Evolutionary conservation across 2,797 vertebrate species (phyloP).

Genomic region (Glossophaga mutica): DNA sequence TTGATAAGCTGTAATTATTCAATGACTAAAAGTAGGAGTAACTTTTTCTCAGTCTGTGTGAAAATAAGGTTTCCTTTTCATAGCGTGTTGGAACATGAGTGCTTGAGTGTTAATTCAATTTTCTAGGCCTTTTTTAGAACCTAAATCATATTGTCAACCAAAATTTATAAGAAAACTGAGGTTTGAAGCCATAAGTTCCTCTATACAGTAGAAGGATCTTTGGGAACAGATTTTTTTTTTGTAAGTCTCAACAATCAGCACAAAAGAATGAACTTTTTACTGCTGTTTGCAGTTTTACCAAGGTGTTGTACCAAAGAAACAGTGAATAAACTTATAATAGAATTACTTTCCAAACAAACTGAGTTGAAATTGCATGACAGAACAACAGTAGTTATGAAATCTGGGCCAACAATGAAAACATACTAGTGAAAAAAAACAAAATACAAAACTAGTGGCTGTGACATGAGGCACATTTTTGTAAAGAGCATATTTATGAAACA

Average conservation of each 20-base stretch:
- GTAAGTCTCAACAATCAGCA: background rate
- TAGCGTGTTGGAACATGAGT: background rate
- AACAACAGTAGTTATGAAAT: background rate
- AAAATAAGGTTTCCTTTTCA: background rate
- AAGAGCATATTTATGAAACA: background rate
- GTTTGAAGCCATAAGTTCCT: background rate
- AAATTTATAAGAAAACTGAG: background rate
- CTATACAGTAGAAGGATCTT: background rate
- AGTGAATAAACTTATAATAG: background rate
- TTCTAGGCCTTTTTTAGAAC: background rate
- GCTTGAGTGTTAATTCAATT: background rate
- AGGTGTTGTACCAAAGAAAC: background rate
- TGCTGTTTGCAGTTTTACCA: background rate
- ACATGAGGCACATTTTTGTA: background rate
- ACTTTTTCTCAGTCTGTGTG: background rate
- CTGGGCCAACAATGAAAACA: background rate
- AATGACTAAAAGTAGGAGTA: background rate
- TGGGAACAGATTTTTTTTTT: background rate
- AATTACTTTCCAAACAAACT: background rate
- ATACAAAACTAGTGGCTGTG: background rate
- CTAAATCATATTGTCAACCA: background rate
- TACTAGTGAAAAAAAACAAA: background rate
- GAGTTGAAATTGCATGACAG: background rate
- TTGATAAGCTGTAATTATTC: background rate
- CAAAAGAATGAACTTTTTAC: background rate